phyloP scores from a whole-genome alignment of 2,888 invertebrate species.

The Drosophila antonietae region DNA sequence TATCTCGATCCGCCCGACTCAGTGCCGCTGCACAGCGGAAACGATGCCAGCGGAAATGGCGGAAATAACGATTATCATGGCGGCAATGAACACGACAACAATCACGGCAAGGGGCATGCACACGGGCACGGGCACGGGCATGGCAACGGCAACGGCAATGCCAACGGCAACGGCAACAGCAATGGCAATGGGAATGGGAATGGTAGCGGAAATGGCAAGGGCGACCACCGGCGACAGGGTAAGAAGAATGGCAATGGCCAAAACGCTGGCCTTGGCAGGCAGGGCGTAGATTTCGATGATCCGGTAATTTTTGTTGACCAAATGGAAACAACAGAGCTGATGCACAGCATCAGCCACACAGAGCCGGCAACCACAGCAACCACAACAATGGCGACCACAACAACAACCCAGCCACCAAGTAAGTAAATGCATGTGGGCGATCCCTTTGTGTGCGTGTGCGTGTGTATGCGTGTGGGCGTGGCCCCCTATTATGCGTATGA shows the following conservation, averaged over 20 bases:
- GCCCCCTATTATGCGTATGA: constrained; percentile 11
- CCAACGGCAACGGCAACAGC: constrained; percentile 50
- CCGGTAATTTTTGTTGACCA: constrained; percentile 83
- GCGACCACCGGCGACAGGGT: constrained; percentile 44
- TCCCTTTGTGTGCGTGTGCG: constrained; percentile 10
- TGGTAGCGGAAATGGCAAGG: constrained; percentile 59
- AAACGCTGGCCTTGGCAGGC: constrained; percentile 46
- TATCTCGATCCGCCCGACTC: constrained; percentile 84
- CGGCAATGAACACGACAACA: constrained; percentile 66
- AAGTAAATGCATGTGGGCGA: constrained; percentile 79
- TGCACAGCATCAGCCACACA: constrained; percentile 84
- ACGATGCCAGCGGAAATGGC: constrained; percentile 84
- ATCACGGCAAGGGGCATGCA: constrained; percentile 46
- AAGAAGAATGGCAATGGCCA: constrained; percentile 43
- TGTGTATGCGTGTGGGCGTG: background rate
- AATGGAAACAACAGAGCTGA: constrained; percentile 85
- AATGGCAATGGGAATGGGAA: constrained; percentile 48
- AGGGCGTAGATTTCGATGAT: constrained; percentile 82
- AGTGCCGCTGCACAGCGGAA: constrained; percentile 84
- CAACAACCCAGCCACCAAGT: constrained; percentile 87
- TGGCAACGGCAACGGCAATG: constrained; percentile 54
- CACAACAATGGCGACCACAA: constrained; percentile 87
- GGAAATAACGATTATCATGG: constrained; percentile 84
- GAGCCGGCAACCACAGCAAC: constrained; percentile 81
- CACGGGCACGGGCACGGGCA: constrained; percentile 56